Evolutionary conservation across 2,888 invertebrate species (phyloP), one percentile per base, ranked within the genome.

Genomic region (Empis stercorea): DNA sequence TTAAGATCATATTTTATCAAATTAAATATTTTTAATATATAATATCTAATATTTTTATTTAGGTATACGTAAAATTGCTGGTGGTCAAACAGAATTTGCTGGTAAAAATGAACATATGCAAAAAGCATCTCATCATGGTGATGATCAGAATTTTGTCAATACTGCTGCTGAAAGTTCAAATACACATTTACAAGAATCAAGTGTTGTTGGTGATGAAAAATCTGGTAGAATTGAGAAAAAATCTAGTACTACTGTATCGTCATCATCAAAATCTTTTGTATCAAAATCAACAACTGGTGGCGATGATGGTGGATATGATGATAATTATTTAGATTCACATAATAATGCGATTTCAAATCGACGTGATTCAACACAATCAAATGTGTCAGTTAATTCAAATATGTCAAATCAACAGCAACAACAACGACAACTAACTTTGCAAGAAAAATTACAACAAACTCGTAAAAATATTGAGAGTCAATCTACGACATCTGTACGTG

Each of bases 51-150:
- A 13, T n/a, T n/a, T 7, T n/a, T n/a, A n/a, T 56, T 67, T 74
- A 59, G 81, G 82, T 44, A 72, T 69, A 20, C 76, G 79, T 57
- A 74, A 77, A 57, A 73, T 81, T 42, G 76, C 78, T 46, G 79
- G 78, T 14, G 82, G 82, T n/a, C 70, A 71, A 48, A 73, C 79
- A 1, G 74, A 77, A 54, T 83, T 79, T 57, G 73, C 76, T 23
- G 82, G 81, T 5, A 72, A 75, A 52, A 79, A 79, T 58, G 75
- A 76, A 55, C 78, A 80, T 56, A 71, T 72, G 48, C 73, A 76
- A 37, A 75, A 76, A 38, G 71, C 71, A 23, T 72, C 66, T 45
- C 68, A 70, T 54, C 71, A 75, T 55, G 75, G 75, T 10, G 74
- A 76, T 49, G 74, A 73, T 43, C 71, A 71, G 49, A 76, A 75